A percentile compares a stretch with the other conserved stretches of the same genome.
Evolutionary conservation across 2,113 vertebrate species (phyloP).

Genomic region (Scomber colias): DNA sequence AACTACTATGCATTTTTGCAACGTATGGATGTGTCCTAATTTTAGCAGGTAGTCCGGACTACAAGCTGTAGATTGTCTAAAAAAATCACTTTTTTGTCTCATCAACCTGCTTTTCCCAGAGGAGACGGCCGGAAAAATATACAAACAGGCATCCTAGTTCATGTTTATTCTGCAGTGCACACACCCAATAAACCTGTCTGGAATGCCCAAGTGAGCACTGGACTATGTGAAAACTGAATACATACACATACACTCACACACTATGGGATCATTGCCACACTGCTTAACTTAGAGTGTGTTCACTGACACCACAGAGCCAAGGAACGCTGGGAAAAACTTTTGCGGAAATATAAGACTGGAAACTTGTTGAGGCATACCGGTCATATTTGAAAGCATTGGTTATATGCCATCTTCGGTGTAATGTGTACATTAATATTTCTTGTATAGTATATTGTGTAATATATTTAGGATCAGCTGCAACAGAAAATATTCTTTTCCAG

Average conservation of each 20-base stretch:
- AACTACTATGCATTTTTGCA: no score
- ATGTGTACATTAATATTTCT: slow-evolving; percentile 18
- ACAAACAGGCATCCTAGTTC: slow-evolving; percentile 43
- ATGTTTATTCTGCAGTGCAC: slow-evolving; percentile 65
- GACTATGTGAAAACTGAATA: slow-evolving; percentile 38
- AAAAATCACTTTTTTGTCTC: slow-evolving; percentile 21
- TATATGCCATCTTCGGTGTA: slow-evolving; percentile 15
- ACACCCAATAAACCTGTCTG: slow-evolving; percentile 73
- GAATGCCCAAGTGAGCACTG: slow-evolving; percentile 34
- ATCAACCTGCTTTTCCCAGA: slow-evolving; percentile 5
- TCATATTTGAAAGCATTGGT: slow-evolving; percentile 49
- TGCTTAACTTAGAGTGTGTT: slow-evolving; percentile 23
- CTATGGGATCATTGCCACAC: neutral
- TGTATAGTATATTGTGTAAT: slow-evolving; percentile 21
- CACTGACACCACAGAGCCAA: slow-evolving; percentile 12
- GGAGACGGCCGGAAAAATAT: slow-evolving; percentile 35
- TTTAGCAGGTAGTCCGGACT: slow-evolving; percentile 11
- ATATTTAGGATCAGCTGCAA: slow-evolving; percentile 9
- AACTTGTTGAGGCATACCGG: slow-evolving; percentile 12
- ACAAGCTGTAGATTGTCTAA: slow-evolving; percentile 11
- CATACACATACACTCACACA: slow-evolving; percentile 21
- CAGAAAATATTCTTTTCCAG: slow-evolving; percentile 55
- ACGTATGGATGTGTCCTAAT: neutral
- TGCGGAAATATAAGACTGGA: slow-evolving; percentile 6
- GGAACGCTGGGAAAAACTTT: slow-evolving; percentile 21